A percentile compares a stretch with the other conserved stretches of the same genome.
phyloP scores from a whole-genome alignment of 2,888 invertebrate species.

The Norana najaformis region DNA sequence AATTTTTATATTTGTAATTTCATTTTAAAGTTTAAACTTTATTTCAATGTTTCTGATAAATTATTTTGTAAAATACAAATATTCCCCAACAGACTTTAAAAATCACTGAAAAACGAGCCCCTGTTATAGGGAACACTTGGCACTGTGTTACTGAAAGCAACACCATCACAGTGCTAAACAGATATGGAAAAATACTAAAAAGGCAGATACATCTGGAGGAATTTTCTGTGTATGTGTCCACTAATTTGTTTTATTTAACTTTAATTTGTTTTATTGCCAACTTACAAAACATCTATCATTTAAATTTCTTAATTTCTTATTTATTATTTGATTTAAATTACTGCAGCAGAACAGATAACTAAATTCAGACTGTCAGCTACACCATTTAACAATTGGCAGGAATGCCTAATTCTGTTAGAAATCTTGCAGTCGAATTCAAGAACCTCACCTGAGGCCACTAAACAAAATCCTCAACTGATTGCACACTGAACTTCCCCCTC shows the following conservation, averaged over 20 bases:
- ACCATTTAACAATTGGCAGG: neutral
- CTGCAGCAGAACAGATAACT: too few relatives aligned
- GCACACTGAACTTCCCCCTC: neutral
- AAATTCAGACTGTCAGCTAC: too few relatives aligned
- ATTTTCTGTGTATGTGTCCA: neutral
- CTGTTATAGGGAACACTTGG: neutral
- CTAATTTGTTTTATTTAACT: neutral
- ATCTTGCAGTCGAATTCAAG: constrained; percentile 5
- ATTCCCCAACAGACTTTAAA: neutral
- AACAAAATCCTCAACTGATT: neutral
- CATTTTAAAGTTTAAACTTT: neutral
- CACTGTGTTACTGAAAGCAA: neutral
- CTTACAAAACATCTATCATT: neutral
- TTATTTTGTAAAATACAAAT: neutral
- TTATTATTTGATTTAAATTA: neutral
- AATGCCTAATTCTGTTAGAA: neutral
- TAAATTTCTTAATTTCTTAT: neutral
- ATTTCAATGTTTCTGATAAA: neutral
- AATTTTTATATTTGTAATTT: neutral
- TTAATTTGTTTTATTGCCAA: neutral
- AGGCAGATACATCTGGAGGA: too few relatives aligned
- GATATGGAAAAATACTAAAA: neutral
- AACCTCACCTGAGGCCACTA: neutral
- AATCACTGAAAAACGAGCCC: neutral
- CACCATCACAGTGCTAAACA: neutral